Percentiles rank a stretch among this genome's conserved stretches.
Conservation (phyloP, 2,888 invertebrate genomes). For the Philaethria dido region DNA sequence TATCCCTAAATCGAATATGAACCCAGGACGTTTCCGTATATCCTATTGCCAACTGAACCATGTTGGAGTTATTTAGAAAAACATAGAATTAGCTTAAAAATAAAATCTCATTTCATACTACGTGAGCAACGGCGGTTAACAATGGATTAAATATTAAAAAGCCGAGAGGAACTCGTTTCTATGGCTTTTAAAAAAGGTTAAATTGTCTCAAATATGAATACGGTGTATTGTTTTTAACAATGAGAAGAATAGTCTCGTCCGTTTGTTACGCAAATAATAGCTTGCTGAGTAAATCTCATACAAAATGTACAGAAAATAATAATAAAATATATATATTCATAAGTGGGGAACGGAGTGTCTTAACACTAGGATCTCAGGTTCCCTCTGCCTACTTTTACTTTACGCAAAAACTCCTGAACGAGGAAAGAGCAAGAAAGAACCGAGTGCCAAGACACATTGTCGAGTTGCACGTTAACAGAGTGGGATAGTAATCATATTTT, state of each 20-base stretch:
- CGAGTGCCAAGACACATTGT: too few relatives aligned
- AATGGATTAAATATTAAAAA: slow-evolving; percentile 24
- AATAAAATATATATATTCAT: neutral
- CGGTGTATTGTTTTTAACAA: slow-evolving; percentile 13
- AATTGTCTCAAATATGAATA: slow-evolving; percentile 23
- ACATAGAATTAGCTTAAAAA: neutral
- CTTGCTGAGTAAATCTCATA: neutral
- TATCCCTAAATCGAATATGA: too few relatives aligned
- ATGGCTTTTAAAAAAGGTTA: slow-evolving; percentile 18
- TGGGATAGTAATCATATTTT: too few relatives aligned
- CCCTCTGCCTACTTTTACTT: too few relatives aligned
- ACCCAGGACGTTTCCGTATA: too few relatives aligned
- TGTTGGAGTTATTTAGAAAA: neutral
- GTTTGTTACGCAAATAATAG: slow-evolving; percentile 9
- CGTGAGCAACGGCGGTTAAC: slow-evolving; percentile 18
- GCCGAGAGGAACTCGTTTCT: slow-evolving; percentile 10
- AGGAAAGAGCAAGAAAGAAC: too few relatives aligned
- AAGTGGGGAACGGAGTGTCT: neutral
- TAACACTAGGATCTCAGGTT: too few relatives aligned
- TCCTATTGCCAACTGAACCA: neutral
- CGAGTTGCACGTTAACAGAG: too few relatives aligned
- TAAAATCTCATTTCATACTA: slow-evolving; percentile 8
- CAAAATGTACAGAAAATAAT: neutral
- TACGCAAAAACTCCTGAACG: too few relatives aligned
- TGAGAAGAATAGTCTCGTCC: neutral